A percentile compares a stretch with the other conserved stretches of the same genome.
These are phyloP conservation scores for Cataglyphis altisquamis DNA, from an alignment of 2,888 invertebrate species.

Conservation along the genomic window DNA sequence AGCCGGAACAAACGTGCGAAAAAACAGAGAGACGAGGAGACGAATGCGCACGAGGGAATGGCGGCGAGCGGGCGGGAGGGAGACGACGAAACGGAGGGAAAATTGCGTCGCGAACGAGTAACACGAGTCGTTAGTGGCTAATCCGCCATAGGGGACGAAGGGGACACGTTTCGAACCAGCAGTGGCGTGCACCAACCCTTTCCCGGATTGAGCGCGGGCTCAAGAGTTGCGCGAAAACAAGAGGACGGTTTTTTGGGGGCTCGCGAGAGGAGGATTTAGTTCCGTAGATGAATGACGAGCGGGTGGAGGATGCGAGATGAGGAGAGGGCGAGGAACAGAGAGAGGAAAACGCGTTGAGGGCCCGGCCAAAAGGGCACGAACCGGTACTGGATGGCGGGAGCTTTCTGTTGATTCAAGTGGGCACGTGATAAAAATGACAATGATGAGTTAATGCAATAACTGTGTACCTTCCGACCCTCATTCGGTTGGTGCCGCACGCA, in stretches of 20 bases:
- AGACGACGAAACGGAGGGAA: constrained; percentile 52
- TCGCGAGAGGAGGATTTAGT: constrained; percentile 58
- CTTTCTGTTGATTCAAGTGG: constrained; percentile 83
- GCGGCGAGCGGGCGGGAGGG: constrained; percentile 11
- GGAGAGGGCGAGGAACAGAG: constrained; percentile 17
- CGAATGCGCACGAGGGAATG: not conserved
- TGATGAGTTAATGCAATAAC: constrained; percentile 86
- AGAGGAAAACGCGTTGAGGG: constrained; percentile 9
- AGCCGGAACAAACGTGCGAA: constrained; percentile 25
- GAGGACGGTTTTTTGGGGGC: constrained; percentile 70
- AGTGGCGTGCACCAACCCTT: constrained; percentile 38
- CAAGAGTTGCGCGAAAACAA: constrained; percentile 81
- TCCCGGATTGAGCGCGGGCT: constrained; percentile 62
- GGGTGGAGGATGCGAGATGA: constrained; percentile 32
- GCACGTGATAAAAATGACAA: constrained; percentile 86
- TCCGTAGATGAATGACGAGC: constrained; percentile 60
- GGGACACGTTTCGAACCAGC: constrained; percentile 59
- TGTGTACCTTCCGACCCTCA: constrained; percentile 82
- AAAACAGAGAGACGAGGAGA: constrained; percentile 44
- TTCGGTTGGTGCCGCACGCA: constrained; percentile 58
- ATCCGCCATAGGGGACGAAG: constrained; percentile 75
- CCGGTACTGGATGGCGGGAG: constrained; percentile 35
- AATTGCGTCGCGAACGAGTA: constrained; percentile 81
- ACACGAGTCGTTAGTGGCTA: constrained; percentile 83
- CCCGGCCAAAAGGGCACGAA: constrained; percentile 32